phyloP scores from a whole-genome alignment of 2,888 invertebrate species.

The Melitaea athalia region DNA sequence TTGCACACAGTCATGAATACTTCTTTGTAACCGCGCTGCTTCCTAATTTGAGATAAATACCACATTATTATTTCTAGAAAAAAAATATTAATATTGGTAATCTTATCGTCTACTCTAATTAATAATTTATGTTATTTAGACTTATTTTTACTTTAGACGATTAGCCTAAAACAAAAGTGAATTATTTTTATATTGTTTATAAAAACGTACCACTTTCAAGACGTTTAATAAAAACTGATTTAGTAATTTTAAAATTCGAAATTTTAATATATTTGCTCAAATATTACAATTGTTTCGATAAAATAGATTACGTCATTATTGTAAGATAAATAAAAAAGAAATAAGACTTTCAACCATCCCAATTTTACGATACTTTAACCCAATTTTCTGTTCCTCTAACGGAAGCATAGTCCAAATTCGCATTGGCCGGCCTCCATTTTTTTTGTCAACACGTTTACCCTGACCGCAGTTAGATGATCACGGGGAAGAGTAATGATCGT shows the following conservation, averaged over 20 bases:
- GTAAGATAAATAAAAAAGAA: too few species aligned
- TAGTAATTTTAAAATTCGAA: too few species aligned
- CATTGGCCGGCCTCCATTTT: conserved; percentile 52
- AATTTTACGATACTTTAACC: conserved; percentile 13
- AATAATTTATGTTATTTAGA: too few species aligned
- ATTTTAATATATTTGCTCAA: too few species aligned
- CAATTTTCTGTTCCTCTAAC: conserved; percentile 35
- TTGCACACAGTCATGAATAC: conserved; percentile 53
- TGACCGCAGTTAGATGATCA: conserved; percentile 62
- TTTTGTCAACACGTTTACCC: conserved; percentile 52
- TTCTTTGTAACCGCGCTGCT: conserved; percentile 18
- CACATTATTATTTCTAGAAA: conserved; percentile 25
- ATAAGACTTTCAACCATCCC: conserved; percentile 5
- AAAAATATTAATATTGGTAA: not conserved
- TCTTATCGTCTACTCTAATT: not conserved
- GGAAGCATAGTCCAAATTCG: conserved; percentile 52
- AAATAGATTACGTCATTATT: too few species aligned
- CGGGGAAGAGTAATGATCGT: conserved; percentile 72
- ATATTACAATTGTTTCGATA: too few species aligned
- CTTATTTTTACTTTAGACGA: too few species aligned
- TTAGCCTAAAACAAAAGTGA: not conserved
- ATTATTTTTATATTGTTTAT: too few species aligned
- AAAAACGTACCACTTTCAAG: too few species aligned
- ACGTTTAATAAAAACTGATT: too few species aligned
- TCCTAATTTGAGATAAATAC: conserved; percentile 33